phyloP scores from a whole-genome alignment of 92 coral and sea anemone genomes.

The Galaxea fascicularis region DNA sequence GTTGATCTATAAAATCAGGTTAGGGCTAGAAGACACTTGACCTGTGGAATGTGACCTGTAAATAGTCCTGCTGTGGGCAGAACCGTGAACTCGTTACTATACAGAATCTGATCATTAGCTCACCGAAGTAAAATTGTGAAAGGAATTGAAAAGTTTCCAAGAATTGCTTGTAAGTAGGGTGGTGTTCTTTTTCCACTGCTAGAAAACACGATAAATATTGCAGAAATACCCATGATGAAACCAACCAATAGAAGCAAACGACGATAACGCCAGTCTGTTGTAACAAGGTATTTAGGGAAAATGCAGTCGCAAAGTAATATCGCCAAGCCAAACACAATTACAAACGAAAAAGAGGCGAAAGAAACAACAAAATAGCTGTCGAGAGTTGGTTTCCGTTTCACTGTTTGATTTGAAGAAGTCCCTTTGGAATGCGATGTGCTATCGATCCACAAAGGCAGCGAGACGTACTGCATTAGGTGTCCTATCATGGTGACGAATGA shows the following conservation, averaged over 20 bases:
- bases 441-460: constrained; percentile 86
- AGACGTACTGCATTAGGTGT: constrained; percentile 75
- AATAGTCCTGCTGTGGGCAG: too few relatives aligned
- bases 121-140: constrained; percentile 75
- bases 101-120: neutral
- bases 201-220: constrained; percentile 72
- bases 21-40: too few relatives aligned
- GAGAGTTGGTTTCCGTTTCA: constrained; percentile 32
- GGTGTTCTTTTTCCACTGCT: constrained; percentile 88
- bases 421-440: constrained; percentile 43
- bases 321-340: constrained; percentile 73
- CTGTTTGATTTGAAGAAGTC: constrained; percentile 6
- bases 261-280: constrained; percentile 36
- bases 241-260: constrained; percentile 25
- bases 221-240: constrained; percentile 24
- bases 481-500: constrained; percentile 71
- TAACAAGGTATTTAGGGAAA: constrained; percentile 1
- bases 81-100: too few relatives aligned
- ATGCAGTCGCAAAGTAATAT: constrained; percentile 19
- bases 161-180: constrained; percentile 89
- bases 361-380: constrained; percentile 86
- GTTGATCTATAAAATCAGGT: too few relatives aligned
- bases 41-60: too few relatives aligned
- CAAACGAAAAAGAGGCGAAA: constrained; percentile 77
- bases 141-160: constrained; percentile 91